Percentiles rank a stretch among this genome's conserved stretches.
These are phyloP conservation scores for Acanthisitta chloris DNA, from an alignment of 2,113 vertebrate genomes.

Conservation along the genomic window DNA sequence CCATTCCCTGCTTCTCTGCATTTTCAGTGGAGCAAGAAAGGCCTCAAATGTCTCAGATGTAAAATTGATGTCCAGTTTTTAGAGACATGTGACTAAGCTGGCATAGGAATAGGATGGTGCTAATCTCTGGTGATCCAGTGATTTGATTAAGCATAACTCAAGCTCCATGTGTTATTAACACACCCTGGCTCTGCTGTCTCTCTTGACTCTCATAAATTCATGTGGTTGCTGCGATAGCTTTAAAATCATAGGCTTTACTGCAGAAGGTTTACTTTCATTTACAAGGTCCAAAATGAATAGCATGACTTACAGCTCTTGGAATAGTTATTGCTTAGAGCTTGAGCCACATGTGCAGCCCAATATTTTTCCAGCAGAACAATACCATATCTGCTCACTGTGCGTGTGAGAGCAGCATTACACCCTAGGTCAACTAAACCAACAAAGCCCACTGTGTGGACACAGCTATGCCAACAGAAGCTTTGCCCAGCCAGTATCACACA, in stretches of 20 bases:
- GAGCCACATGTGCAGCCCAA: not conserved
- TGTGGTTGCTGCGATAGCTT: not conserved
- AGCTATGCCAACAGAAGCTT: constrained; percentile 12
- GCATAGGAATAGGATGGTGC: not conserved
- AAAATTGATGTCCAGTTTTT: not conserved
- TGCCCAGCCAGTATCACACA: not conserved
- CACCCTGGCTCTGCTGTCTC: not conserved
- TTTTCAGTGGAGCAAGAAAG: not conserved
- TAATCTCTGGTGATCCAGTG: not conserved
- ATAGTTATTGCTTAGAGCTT: not conserved
- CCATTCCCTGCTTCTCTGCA: not conserved
- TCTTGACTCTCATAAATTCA: not conserved
- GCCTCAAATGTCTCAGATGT: not conserved
- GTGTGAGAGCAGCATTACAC: not conserved
- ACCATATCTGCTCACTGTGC: not conserved
- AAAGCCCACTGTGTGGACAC: not conserved
- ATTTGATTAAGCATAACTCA: not conserved
- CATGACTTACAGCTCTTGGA: not conserved
- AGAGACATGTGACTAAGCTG: not conserved
- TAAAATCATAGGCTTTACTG: not conserved
- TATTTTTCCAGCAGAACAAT: constrained; percentile 2
- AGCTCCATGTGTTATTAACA: not conserved
- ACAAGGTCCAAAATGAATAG: not conserved
- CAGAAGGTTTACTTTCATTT: not conserved
- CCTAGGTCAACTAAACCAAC: not conserved